phyloP scores from a whole-genome alignment of 1,140 invertebrate genomes.

The Cheumatopsyche charites region DNA sequence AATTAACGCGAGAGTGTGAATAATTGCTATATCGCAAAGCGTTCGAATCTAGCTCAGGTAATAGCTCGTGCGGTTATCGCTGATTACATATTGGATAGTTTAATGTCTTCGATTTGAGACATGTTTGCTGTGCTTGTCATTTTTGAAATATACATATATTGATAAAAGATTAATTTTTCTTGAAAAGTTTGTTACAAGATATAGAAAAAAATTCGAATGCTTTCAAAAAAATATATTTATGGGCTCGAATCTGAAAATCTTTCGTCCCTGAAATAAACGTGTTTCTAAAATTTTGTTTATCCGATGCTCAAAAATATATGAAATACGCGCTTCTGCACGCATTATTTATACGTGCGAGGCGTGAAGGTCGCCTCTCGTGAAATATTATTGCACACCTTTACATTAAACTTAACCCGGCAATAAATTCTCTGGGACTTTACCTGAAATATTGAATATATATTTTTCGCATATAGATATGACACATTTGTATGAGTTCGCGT shows the following conservation, averaged over 20 bases:
- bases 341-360: conserved; percentile 18
- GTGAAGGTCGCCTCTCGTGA: conserved; percentile 19
- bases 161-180: no score
- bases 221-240: no score
- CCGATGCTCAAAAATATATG: no score
- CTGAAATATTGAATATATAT: conserved; percentile 43
- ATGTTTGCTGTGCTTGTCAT: no score
- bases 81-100: conserved; percentile 25
- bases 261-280: no score
- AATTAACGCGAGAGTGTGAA: conserved; percentile 23
- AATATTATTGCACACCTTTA: conserved; percentile 26
- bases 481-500: background rate
- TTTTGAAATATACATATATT: no score
- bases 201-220: no score
- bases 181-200: no score
- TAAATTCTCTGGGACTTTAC: conserved; percentile 42
- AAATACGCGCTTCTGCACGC: background rate
- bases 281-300: no score
- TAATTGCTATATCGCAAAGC: background rate
- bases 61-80: conserved; percentile 16
- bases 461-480: conserved; percentile 28
- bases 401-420: conserved; percentile 30
- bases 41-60: background rate
- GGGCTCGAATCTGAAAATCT: no score
- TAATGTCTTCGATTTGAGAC: no score